These are phyloP conservation scores for Fratercula arctica DNA, from an alignment of 2,797 vertebrate species.

Conservation along the genomic window DNA sequence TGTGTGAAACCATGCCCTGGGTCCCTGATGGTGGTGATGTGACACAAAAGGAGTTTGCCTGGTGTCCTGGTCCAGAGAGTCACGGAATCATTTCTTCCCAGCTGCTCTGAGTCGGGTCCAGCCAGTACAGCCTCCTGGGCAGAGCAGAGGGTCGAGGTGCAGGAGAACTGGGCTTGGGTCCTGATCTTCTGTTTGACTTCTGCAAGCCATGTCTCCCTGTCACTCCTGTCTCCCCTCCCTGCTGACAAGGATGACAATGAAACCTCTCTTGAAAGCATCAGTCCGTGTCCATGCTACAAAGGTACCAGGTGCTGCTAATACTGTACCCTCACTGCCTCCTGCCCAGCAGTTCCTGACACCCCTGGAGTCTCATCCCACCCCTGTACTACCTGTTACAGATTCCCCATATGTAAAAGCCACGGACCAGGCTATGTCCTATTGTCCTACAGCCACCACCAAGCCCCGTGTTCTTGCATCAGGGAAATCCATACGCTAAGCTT, in stretches of 20 bases:
- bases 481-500: neutral
- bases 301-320: neutral
- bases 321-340: neutral
- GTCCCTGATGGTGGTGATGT: neutral
- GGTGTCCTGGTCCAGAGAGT: neutral
- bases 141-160: neutral
- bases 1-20: neutral
- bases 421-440: neutral
- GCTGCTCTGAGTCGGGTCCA: neutral
- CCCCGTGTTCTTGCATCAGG: neutral
- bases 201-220: neutral
- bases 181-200: neutral
- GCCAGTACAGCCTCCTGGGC: neutral
- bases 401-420: neutral
- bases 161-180: neutral
- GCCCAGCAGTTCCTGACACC: neutral
- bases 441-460: neutral
- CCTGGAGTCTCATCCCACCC: neutral
- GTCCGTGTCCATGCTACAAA: neutral
- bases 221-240: neutral
- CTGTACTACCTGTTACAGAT: rapidly evolving
- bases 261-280: neutral
- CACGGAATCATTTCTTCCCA: rapidly evolving
- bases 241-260: neutral
- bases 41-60: neutral